A percentile compares a stretch with the other conserved stretches of the same genome.
Conservation (phyloP, 2,888 invertebrate species). For the Drosophila merina region DNA sequence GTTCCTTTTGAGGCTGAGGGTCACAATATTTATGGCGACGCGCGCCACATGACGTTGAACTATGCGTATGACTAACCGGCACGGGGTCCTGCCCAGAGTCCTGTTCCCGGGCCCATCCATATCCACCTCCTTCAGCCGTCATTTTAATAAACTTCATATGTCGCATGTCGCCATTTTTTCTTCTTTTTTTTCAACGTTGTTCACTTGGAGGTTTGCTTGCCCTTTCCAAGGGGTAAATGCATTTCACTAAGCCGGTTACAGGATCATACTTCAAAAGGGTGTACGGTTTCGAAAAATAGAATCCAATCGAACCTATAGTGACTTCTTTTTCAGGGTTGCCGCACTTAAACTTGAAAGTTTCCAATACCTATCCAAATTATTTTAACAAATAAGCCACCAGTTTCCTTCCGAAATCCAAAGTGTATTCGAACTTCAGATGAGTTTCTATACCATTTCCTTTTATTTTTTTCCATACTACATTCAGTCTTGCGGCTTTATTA, state of each 20-base stretch:
- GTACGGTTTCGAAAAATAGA: not conserved
- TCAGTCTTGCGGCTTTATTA: constrained; percentile 81
- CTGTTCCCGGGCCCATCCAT: constrained; percentile 6
- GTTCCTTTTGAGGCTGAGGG: constrained; percentile 29
- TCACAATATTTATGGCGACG: constrained; percentile 74
- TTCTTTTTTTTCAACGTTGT: constrained; percentile 51
- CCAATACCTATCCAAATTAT: no score
- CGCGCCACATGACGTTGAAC: constrained; percentile 74
- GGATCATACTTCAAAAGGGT: no score
- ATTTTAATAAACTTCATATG: constrained; percentile 82
- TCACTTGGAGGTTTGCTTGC: constrained; percentile 25
- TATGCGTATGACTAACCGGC: constrained; percentile 67
- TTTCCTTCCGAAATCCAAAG: not conserved
- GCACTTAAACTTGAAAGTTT: no score
- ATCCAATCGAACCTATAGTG: not conserved
- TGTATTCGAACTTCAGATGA: constrained; percentile 3
- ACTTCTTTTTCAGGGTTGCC: no score
- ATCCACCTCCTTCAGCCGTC: constrained; percentile 48
- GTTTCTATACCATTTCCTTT: not conserved
- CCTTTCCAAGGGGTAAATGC: not conserved
- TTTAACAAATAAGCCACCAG: no score
- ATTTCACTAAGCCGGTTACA: not conserved
- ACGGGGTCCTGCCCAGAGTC: constrained; percentile 4
- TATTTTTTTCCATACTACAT: constrained; percentile 42
- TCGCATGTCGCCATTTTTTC: constrained; percentile 81